These are phyloP conservation scores for Clivina fossor DNA, from an alignment of 2,888 invertebrate species.

Conservation along the genomic window DNA sequence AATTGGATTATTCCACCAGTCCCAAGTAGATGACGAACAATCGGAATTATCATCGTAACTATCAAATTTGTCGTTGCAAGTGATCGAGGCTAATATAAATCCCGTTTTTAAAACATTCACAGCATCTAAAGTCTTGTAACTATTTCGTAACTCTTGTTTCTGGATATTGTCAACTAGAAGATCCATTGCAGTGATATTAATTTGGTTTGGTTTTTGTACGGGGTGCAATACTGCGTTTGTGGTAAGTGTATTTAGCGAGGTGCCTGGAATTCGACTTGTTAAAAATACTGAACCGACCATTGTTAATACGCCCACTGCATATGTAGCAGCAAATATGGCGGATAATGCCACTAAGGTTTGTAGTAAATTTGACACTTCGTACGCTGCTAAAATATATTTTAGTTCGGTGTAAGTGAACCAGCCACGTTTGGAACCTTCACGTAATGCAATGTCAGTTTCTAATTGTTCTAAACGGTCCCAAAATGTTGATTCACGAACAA, in stretches of 20 bases:
- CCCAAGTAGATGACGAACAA: slow-evolving; percentile 44
- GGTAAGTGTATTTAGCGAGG: slow-evolving; percentile 46
- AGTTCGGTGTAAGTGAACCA: slow-evolving; percentile 85
- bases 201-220: slow-evolving; percentile 18
- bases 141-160: slow-evolving; percentile 17
- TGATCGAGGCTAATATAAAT: slow-evolving; percentile 49
- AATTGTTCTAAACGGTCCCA: slow-evolving; percentile 69
- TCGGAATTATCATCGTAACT: no score
- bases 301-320: slow-evolving; percentile 62
- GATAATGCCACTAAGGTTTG: slow-evolving; percentile 58
- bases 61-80: slow-evolving; percentile 26
- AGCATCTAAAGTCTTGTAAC: slow-evolving; percentile 43
- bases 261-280: slow-evolving; percentile 57
- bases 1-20: slow-evolving; percentile 52
- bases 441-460: slow-evolving; percentile 72
- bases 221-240: no score
- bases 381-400: slow-evolving; percentile 56
- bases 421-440: slow-evolving; percentile 71
- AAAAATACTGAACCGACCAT: slow-evolving; percentile 62
- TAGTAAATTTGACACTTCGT: slow-evolving; percentile 55
- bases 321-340: slow-evolving; percentile 62
- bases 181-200: slow-evolving; percentile 6
- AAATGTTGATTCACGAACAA: slow-evolving; percentile 75
- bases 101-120: slow-evolving; percentile 49
- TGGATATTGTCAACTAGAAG: neutral